Base-by-base conservation (phyloP, 2,797 vertebrate genomes). In the Rhinogobio ventralis region DNA sequence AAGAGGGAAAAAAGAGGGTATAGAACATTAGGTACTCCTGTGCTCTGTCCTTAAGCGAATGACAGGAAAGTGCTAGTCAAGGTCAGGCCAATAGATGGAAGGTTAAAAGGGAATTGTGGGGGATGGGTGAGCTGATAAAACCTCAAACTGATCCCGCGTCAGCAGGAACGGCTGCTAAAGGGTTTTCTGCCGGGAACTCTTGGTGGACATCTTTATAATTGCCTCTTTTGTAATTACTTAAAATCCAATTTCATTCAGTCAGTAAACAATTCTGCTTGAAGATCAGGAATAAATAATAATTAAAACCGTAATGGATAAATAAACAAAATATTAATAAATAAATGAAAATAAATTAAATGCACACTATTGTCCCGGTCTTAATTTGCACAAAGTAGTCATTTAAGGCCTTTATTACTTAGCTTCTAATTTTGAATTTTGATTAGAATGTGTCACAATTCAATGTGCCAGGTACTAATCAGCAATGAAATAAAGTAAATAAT, bases 241-340 rank as follows among this genome's bases (percentile, higher is more conserved):
- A 87, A 89, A 89, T 85, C 86, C 74, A 87, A 87, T 88, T 86
- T 86, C 79, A 81, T 79, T 81, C 83, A 75, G 66, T 88, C 86
- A 71, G 88, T 86, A 89, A 89, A 88, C 84, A 87, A 80, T 55
- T 66, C 64, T 55, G 66, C 74, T 72, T 25, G 51, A 88, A 89
- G 62, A 86, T 68, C 78, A 51, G 20, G 66, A 62, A 79, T 79
- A 78, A 49, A 84, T 84, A 57, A 78, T 84, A 60, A 78, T 71
- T 69, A 78, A 67, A 77, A 46, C 51, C 69, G 64, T 78, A 78
- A 78, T 69, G 51, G 36, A 68, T 77, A 78, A 78, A 69, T 69
- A 84, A 79, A 69, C 77, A 66, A 84, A 88, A 88, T 88, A 88
- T 86, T 76, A 85, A 15, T 73, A 45, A 84, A 88, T 85, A 88